Base-by-base conservation (phyloP, 2,113 vertebrate genomes). In the Lasiurus borealis region DNA sequence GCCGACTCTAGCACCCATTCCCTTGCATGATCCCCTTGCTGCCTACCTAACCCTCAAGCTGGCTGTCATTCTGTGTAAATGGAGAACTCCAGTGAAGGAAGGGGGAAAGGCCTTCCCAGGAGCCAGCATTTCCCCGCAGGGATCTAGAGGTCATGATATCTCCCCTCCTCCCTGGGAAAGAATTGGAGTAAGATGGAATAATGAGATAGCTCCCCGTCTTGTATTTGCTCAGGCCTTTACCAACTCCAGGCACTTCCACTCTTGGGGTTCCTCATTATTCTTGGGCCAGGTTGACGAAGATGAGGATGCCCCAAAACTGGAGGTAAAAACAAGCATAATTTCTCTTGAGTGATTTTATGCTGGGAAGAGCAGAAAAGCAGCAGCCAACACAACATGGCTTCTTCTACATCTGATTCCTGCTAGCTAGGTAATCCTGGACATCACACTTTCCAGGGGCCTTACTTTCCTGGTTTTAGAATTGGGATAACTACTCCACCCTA, bases 111-210 rank as follows among this genome's bases (percentile, higher is more conserved):
- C 12, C 85, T 69, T 92, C 75, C 86, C 86, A 76, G 57, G 68
- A 75, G 64, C 23, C 81, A 71, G 29, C 36, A 19, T 72, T 66
- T 94, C 89, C 83, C 91, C 54, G 21, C 23, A 72, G 64, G 83
- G 72, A 95, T 68, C 54, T 73, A 8, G 50, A 94, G 89, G 78
- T 81, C 93, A 90, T 29, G 19, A 91, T 54, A 13, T 89, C 86
- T 23, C 85, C 29, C 62, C 57, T 91, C 31, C 6, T 77, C 40
- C 80, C 77, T 50, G 82, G 85, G 72, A 92, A 92, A 92, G 36
- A 77, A n/a, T 57, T 50, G 72, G 40, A 73, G 90, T 9, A 27
- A 95, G 86, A 66, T 7, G 34, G 23, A 21, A 36, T n/a, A 1
- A 14, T 3, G 40, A 81, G n/a, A 40, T 44, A 77, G 36, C 9